These are phyloP conservation scores for Chaunax sp. DNA, from an alignment of 2,797 vertebrate genomes.

Conservation along the genomic window DNA sequence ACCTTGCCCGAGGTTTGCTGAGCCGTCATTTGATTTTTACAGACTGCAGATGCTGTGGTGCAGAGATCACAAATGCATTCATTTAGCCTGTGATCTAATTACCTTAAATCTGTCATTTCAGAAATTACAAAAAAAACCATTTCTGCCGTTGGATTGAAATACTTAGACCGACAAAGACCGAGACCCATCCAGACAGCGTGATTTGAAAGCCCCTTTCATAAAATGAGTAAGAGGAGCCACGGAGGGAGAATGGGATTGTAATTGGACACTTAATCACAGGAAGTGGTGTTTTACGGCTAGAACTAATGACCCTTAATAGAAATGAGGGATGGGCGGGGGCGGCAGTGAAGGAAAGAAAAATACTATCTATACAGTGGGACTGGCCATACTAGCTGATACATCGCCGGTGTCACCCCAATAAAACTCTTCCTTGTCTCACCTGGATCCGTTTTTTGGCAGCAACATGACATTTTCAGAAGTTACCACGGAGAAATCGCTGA, in stretches of 20 bases:
- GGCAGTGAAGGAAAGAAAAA: constrained; percentile 15
- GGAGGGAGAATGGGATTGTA: constrained; percentile 51
- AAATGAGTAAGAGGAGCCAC: constrained; percentile 38
- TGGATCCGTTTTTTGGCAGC: constrained; percentile 31
- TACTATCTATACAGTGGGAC: constrained; percentile 14
- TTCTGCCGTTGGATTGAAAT: not conserved
- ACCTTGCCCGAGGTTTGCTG: too few species aligned
- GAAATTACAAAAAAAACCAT: not conserved
- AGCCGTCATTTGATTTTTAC: too few species aligned
- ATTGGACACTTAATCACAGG: constrained; percentile 76
- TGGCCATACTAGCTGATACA: not conserved
- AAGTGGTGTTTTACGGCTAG: constrained; percentile 63
- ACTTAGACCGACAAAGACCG: not conserved
- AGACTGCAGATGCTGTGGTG: too few species aligned
- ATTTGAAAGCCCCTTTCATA: constrained; percentile 48
- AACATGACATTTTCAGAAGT: constrained; percentile 34
- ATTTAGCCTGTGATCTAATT: not conserved
- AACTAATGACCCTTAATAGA: constrained; percentile 59
- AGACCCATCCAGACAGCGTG: constrained; percentile 21
- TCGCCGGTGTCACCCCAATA: not conserved
- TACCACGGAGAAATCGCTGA: constrained; percentile 43
- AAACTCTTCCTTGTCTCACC: constrained; percentile 12
- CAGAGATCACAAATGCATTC: too few species aligned
- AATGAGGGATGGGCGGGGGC: constrained; percentile 18
- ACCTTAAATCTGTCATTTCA: not conserved